These are phyloP conservation scores for Torymus texanus DNA, from an alignment of 2,888 invertebrate species.

Conservation along the genomic window DNA sequence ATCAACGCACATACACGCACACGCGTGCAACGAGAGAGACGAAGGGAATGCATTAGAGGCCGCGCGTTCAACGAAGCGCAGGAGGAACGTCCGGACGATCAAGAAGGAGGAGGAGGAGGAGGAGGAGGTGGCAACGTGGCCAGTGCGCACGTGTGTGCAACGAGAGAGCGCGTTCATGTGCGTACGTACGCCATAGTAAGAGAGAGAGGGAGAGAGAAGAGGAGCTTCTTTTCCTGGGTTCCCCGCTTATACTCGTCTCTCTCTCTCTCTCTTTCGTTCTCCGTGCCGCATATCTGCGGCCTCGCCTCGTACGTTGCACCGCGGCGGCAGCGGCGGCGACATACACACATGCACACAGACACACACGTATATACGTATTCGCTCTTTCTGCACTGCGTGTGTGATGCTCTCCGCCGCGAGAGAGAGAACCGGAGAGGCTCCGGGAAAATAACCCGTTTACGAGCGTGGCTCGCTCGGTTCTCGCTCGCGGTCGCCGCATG, in stretches of 20 bases:
- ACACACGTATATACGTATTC: no score
- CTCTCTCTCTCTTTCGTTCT: not conserved
- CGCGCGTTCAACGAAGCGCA: slow-evolving; percentile 50
- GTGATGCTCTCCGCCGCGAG: not conserved
- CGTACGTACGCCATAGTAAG: not conserved
- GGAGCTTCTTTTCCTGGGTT: slow-evolving; percentile 55
- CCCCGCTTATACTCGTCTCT: not conserved
- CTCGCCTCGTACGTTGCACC: slow-evolving; percentile 57
- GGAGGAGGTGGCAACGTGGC: slow-evolving; percentile 72
- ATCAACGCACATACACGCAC: slow-evolving; percentile 61
- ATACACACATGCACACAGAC: not conserved
- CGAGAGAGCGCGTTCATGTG: not conserved
- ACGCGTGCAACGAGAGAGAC: no score
- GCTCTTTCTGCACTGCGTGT: no score
- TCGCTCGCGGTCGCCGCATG: slow-evolving; percentile 1
- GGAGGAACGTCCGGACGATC: slow-evolving; percentile 55
- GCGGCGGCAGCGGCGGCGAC: slow-evolving; percentile 23
- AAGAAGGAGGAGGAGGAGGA: slow-evolving; percentile 62
- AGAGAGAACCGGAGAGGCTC: slow-evolving; percentile 11
- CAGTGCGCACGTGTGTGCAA: slow-evolving; percentile 66
- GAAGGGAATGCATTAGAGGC: slow-evolving; percentile 68
- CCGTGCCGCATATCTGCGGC: slow-evolving; percentile 47
- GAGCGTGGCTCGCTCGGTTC: slow-evolving; percentile 13
- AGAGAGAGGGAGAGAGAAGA: slow-evolving; percentile 10
- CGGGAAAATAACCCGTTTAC: slow-evolving; percentile 54